Conservation (phyloP, 2,888 invertebrate species). For the Drosophila siamana region DNA sequence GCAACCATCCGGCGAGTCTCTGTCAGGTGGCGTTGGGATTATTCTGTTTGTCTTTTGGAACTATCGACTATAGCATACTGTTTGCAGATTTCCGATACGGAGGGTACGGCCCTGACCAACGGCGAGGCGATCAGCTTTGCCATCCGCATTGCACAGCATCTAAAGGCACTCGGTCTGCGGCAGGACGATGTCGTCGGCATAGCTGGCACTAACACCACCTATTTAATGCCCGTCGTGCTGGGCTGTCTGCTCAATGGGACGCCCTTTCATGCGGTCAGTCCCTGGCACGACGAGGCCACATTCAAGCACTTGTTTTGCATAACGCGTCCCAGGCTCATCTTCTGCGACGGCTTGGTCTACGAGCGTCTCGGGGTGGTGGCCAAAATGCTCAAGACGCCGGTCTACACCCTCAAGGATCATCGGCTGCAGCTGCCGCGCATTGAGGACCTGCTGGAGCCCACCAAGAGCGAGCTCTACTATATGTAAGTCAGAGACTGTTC, state of each 20-base stretch:
- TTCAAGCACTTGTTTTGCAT: slow-evolving; percentile 80
- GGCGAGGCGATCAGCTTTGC: slow-evolving; percentile 78
- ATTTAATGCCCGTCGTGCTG: slow-evolving; percentile 80
- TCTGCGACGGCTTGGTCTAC: slow-evolving; percentile 82
- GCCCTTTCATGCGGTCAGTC: slow-evolving; percentile 82
- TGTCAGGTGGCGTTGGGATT: slow-evolving; percentile 69
- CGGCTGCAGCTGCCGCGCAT: slow-evolving; percentile 69
- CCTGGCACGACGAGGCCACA: slow-evolving; percentile 76
- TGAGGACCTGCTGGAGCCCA: slow-evolving; percentile 78
- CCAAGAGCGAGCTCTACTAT: slow-evolving; percentile 71
- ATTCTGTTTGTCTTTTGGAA: neutral
- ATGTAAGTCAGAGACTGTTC: slow-evolving; percentile 60
- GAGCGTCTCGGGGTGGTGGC: slow-evolving; percentile 66
- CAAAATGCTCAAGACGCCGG: slow-evolving; percentile 71
- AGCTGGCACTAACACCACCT: slow-evolving; percentile 79
- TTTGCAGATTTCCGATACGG: slow-evolving; percentile 81
- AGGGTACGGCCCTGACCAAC: slow-evolving; percentile 79
- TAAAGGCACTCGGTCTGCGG: slow-evolving; percentile 71
- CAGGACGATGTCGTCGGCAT: slow-evolving; percentile 83
- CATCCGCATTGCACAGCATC: slow-evolving; percentile 83
- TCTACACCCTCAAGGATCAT: slow-evolving; percentile 77
- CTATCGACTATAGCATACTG: neutral
- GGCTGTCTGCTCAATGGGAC: slow-evolving; percentile 81
- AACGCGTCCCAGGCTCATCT: slow-evolving; percentile 83
- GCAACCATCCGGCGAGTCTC: slow-evolving; percentile 77